Base-by-base conservation (phyloP, 2,888 invertebrate species). In the Nasonia oneida region DNA sequence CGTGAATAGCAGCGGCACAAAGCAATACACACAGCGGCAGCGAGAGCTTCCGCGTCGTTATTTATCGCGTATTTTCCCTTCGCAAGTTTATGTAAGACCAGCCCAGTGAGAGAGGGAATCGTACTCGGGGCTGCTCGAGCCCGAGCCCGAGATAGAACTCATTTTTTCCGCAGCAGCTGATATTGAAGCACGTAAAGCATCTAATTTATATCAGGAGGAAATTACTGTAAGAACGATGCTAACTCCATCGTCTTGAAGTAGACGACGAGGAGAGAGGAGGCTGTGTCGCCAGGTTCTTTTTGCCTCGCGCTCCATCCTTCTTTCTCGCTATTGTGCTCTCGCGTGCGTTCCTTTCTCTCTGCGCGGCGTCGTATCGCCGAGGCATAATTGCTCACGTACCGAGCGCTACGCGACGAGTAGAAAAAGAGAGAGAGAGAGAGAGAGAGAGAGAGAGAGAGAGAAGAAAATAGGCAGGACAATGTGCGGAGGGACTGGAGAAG, bases 361-460 rank as follows among this genome's bases (percentile, higher is more conserved):
- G 39, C 78, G 78, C 78, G 78, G 78, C 78, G 78, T 29, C 39
- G 42, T 61, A 81, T 42, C 42, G 88, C 86, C 88, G 87, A 87
- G 89, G 89, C 87, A 90, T 91, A 91, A 91, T 91, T 91, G 90
- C 90, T 91, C 91, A 91, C 91, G 91, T 91, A 90, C 87, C 86
- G 84, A 75, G 71, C 79, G 82, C 80, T 64, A 84, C 70, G 85
- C 86, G 50, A 61, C 67, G 74, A n/a, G 18, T 39, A 80, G 15
- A 78, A 67, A 78, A 37, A 77, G 23, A 39, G 57, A 61, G 57
- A 57, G 50, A 57, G 33, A 53, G 81, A 74, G 23, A 8, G 50
- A 78, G 14, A 70, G 81, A 74, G 23, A 80, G 15, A 53, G 81
- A 74, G 23, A 8, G 50, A 78, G 14, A 74, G 57, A 73, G 78